Evolutionary conservation across 2,797 vertebrate genomes (phyloP), one percentile per base, ranked within the genome.

Genomic region (Danio tinwini): DNA sequence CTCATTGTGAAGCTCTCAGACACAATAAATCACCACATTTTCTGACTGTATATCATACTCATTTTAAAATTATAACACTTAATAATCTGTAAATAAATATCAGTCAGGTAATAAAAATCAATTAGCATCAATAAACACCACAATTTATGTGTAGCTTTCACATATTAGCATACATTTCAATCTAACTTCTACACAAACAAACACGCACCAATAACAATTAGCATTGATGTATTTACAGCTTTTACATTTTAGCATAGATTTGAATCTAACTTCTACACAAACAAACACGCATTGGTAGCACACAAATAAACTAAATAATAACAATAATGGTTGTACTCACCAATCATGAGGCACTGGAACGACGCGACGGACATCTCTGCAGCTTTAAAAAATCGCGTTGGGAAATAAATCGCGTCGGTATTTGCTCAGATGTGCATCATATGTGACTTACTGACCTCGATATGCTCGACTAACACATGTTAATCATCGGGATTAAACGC

Each of bases 381-480:
- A 47, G 74, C 44, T 59, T 49, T 17, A 19, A 58, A 78, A 14
- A 64, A 40, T 59, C 50, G 47, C 37, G 55, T 21, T 73, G 3
- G n/a, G 14, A n/a, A 49, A 50, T 5, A 1, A 52, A 52, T n/a
- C 40, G 53, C 65, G 65, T 29, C 50, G 45, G 65, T 40, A 1
- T 44, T 59, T 40, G 65, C 11, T 81, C 29, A 73, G 47, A 74
- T 74, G 80, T 77, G 81, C 78, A 78, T 78, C 81, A 55, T 37
- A 64, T 53, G 62, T 17, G 77, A 76, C 42, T 82, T 53, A 75
- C 52, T 82, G 82, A 84, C 74, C 81, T 78, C 58, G 21, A 61
- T 69, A 55, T 74, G 64, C 29, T 29, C 69, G 45, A 58, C 49
- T 37, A 39, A 19, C 63, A 39, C 42, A 6, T 13, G 67, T 45